Base-by-base conservation (phyloP, 2,113 vertebrate species). In the Anolis carolinensis region DNA sequence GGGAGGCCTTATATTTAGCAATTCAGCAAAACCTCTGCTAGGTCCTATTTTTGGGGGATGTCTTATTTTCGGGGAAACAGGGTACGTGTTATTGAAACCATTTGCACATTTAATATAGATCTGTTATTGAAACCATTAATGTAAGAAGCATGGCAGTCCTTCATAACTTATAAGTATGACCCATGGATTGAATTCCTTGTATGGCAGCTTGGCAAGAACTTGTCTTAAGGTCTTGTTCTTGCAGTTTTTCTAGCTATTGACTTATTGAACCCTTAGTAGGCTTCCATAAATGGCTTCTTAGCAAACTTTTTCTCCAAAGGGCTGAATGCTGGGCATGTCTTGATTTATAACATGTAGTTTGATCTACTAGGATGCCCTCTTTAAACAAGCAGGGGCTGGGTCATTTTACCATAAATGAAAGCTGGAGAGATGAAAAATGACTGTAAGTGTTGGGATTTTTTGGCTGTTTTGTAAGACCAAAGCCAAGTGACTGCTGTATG, bases 401-500 rank as follows among this genome's bases (percentile, higher is more conserved):
- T 48, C 23, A 2, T 81, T 72, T 72, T 88, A 25, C 67, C 36
- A 6, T 65, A 86, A 76, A 87, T 59, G 34, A 62, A 90, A 88
- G 70, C 68, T 72, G 63, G 7, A 50, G 67, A 82, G 30, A 78
- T 75, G 89, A 36, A 85, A 94, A 83, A 88, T 87, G 73, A n/a
- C 36, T 50, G 36, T 23, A n/a, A 11, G 48, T 18, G 16, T 1
- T 48, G n/a, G 20, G 36, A 9, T 44, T 36, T 82, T 27, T 48
- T 50, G 32, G 75, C n/a, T 79, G 55, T 55, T 65, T 78, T 85
- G 70, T 87, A 81, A 89, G 86, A 88, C 79, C 74, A 72, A 20
- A 34, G 72, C 76, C 18, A 32, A 90, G 75, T 89, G 77, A 87
- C 93, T 87, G 85, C 74, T 88, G 90, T 73, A 89, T 81, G 48